These are phyloP conservation scores for Percopsis transmontana DNA, from an alignment of 2,113 vertebrate species.

Conservation along the genomic window DNA sequence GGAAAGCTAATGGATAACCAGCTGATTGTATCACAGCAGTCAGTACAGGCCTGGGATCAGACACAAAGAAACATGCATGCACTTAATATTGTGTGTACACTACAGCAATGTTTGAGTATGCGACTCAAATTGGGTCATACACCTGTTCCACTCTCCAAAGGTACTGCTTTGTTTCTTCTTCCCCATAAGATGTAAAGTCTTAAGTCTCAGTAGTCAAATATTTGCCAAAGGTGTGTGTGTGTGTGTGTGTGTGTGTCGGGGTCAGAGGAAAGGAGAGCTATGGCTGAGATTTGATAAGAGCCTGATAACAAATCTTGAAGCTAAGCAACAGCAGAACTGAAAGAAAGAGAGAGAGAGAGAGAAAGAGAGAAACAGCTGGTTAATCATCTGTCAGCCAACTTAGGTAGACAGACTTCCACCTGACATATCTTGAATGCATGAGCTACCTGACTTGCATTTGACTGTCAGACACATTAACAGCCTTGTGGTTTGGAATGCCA, in stretches of 20 bases:
- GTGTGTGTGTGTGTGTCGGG: constrained; percentile 8
- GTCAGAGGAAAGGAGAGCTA: constrained; percentile 7
- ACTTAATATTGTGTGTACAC: constrained; percentile 53
- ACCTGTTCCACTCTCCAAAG: background rate
- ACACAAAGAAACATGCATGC: constrained; percentile 63
- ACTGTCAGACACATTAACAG: too few species aligned
- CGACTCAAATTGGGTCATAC: constrained; percentile 32
- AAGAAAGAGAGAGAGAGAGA: constrained; percentile 64
- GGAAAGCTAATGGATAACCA: constrained; percentile 81
- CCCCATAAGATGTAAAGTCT: constrained; percentile 4
- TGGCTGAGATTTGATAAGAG: constrained; percentile 66
- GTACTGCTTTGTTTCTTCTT: background rate
- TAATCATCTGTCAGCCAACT: constrained; percentile 72
- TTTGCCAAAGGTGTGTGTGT: constrained; percentile 70
- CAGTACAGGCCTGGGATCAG: constrained; percentile 67
- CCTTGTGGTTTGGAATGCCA: too few species aligned
- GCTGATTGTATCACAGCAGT: constrained; percentile 69
- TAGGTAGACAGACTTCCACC: constrained; percentile 40
- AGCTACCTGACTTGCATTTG: too few species aligned
- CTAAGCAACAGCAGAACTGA: constrained; percentile 43
- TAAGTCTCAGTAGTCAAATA: constrained; percentile 66
- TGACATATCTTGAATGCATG: too few species aligned
- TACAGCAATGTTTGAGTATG: constrained; percentile 42
- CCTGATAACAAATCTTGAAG: constrained; percentile 58
- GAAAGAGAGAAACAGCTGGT: constrained; percentile 67